Conservation (phyloP, 1,140 invertebrate species). For the Dermatophagoides farinae region DNA sequence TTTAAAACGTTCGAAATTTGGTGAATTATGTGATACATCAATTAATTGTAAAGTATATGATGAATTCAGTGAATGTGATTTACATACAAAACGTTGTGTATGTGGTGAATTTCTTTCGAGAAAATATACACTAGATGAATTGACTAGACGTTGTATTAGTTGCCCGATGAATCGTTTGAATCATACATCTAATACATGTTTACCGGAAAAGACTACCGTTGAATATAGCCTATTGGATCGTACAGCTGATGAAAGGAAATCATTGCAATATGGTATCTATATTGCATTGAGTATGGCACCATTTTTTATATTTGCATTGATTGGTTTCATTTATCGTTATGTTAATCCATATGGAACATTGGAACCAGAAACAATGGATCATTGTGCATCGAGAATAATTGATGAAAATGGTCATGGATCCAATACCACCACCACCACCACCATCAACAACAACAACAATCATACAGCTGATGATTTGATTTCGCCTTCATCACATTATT, state of each 20-base stretch:
- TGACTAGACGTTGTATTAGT: slow-evolving; percentile 1
- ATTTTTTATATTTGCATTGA: slow-evolving; percentile 9
- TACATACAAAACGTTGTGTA: not conserved
- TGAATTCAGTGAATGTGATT: slow-evolving; percentile 6
- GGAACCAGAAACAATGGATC: not conserved
- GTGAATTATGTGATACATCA: not conserved
- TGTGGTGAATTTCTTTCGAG: slow-evolving; percentile 5
- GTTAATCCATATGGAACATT: not conserved
- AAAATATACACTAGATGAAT: not conserved
- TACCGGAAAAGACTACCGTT: not conserved
- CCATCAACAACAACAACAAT: not conserved
- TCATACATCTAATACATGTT: not conserved
- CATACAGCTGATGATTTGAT: not conserved
- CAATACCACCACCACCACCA: no score
- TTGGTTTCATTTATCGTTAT: slow-evolving; percentile 6
- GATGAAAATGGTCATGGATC: not conserved
- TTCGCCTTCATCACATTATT: not conserved
- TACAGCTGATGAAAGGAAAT: not conserved
- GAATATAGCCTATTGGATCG: not conserved
- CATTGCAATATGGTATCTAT: slow-evolving; percentile 2
- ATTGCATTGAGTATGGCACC: slow-evolving; percentile 4
- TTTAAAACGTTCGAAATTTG: not conserved
- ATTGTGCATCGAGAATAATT: not conserved
- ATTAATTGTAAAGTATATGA: slow-evolving; percentile 6
- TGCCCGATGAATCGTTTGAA: not conserved